phyloP scores from a whole-genome alignment of 2,113 vertebrate genomes.

The Plecturocebus donacophilus region DNA sequence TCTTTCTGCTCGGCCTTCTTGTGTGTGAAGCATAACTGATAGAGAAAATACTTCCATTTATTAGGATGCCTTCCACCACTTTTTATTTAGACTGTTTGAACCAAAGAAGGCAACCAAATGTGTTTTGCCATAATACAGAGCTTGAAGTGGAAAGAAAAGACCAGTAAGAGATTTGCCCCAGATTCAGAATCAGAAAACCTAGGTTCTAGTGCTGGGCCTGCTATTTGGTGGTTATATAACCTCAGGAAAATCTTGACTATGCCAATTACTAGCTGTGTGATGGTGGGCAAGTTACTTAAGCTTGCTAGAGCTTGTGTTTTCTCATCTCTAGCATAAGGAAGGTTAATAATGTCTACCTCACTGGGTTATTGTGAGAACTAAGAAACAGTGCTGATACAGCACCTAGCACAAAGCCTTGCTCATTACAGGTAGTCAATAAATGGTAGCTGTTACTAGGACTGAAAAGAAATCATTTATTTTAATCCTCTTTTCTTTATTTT shows the following conservation, averaged over 20 bases:
- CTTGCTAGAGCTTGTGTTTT: neutral
- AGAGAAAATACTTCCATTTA: neutral
- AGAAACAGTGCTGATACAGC: neutral
- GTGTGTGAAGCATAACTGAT: neutral
- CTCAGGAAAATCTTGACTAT: neutral
- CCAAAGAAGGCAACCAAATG: neutral
- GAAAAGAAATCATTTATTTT: neutral
- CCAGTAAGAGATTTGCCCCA: neutral
- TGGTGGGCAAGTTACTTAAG: neutral
- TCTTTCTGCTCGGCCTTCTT: neutral
- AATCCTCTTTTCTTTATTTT: neutral
- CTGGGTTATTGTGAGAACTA: neutral
- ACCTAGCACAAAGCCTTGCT: neutral
- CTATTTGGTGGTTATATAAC: neutral
- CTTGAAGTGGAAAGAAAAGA: neutral
- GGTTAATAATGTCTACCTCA: neutral
- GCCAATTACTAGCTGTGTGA: neutral
- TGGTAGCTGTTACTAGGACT: neutral
- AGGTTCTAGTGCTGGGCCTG: neutral
- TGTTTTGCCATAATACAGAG: neutral
- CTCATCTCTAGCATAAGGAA: neutral
- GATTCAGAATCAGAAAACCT: neutral
- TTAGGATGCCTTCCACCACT: neutral
- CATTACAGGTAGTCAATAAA: neutral
- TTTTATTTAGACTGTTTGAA: conserved; percentile 22